Evolutionary conservation across 2,888 invertebrate genomes (phyloP), one percentile per base, ranked within the genome.

Genomic region (Pollenia angustigena): DNA sequence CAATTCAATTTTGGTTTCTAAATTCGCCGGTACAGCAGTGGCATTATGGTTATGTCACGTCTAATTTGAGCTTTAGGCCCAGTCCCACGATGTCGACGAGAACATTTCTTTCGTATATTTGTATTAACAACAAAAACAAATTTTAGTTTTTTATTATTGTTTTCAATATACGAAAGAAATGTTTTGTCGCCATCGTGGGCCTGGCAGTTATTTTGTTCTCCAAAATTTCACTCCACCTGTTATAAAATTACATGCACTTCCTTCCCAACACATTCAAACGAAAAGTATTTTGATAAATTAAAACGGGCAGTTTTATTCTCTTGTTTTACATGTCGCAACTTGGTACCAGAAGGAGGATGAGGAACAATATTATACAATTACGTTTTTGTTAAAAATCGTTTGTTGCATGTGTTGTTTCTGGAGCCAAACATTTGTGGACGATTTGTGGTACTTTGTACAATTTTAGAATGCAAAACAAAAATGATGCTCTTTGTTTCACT

Each of bases 371-470:
- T 76, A 78, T 87, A 81, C 72, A 87, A 84, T 84, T 84, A 78
- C 84, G 81, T 87, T 86, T 32, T 81, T 80, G 83, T 75, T 56
- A 32, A 69, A 74, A 87, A 85, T 81, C 84, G 84, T 87, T 87
- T 78, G 74, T 85, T 87, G 78, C 84, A 84, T 87, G 80, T 86
- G 84, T 68, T 84, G 71, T 69, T 52, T 44, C 62, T 69, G 32
- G 84, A 78, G 81, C 72, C 81, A 87, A 84, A 87, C 81, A 84
- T 81, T 81, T 87, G 78, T 68, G 81, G 84, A 84, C 87, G 69
- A 83, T 83, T 82, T 87, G 80, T 75, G 81, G 84, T 82, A 72
- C 76, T 82, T 82, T 80, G 80, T 68, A 87, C 78, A 85, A 78
- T 80, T 85, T 80, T 85, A 48, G 76, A 82, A 82, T 85, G 85